Conservation (phyloP, 2,113 vertebrate species). For the Tupaia chinensis region DNA sequence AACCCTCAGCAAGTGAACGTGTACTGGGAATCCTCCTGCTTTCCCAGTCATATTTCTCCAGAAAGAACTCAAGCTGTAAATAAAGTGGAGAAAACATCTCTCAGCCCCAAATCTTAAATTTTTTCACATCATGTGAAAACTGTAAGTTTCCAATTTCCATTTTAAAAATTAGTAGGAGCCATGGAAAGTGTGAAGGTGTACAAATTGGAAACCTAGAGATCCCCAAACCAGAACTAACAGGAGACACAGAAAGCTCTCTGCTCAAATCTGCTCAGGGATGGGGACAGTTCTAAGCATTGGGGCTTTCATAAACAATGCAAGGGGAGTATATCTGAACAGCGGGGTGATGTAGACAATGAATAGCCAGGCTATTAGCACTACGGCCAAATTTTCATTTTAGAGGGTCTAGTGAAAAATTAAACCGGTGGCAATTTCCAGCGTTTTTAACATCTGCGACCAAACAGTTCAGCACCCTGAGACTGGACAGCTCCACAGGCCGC, state of each 20-base stretch:
- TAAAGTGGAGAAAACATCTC: slow-evolving; percentile 8
- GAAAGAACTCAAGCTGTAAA: slow-evolving; percentile 56
- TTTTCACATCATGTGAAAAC: slow-evolving; percentile 54
- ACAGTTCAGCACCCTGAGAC: slow-evolving; percentile 77
- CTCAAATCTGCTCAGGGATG: neutral
- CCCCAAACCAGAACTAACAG: neutral
- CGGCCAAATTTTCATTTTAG: slow-evolving; percentile 57
- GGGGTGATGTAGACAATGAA: slow-evolving; percentile 28
- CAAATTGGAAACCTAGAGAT: neutral
- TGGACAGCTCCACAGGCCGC: slow-evolving; percentile 77
- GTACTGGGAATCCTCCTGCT: neutral
- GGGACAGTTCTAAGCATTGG: neutral
- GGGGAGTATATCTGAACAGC: neutral
- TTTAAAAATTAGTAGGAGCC: slow-evolving; percentile 46
- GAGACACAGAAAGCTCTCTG: neutral
- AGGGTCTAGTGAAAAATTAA: slow-evolving; percentile 63
- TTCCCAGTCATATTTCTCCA: slow-evolving; percentile 42
- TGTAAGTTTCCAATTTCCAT: slow-evolving; percentile 22
- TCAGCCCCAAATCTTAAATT: slow-evolving; percentile 22
- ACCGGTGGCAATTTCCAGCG: slow-evolving; percentile 36
- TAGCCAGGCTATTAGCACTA: slow-evolving; percentile 19
- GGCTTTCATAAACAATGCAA: neutral
- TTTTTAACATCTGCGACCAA: neutral
- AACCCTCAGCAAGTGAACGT: slow-evolving; percentile 75
- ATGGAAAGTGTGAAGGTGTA: slow-evolving; percentile 25